These are phyloP conservation scores for Sander vitreus DNA, from an alignment of 2,113 vertebrate genomes.

Conservation along the genomic window DNA sequence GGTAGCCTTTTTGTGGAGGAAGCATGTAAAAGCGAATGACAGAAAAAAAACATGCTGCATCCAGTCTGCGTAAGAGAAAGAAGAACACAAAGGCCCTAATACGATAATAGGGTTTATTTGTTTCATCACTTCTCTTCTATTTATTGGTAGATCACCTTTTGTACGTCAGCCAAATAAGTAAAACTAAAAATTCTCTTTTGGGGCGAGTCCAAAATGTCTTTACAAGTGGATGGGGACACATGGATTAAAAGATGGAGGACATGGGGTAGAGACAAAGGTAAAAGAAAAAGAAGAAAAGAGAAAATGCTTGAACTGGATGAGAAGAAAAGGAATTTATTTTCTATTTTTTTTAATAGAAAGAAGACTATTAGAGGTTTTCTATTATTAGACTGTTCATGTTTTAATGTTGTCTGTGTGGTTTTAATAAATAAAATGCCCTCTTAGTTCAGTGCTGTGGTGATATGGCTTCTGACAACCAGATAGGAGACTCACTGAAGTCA, in stretches of 20 bases:
- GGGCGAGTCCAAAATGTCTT: background rate
- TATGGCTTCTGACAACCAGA: slow-evolving; percentile 10
- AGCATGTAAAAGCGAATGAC: background rate
- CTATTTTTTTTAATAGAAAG: background rate
- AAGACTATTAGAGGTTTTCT: no score
- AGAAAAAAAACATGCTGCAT: background rate
- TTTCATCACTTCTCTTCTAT: no score
- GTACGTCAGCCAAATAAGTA: background rate
- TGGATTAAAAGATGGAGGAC: background rate
- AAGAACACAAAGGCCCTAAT: no score
- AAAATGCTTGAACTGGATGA: background rate
- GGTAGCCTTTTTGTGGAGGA: background rate
- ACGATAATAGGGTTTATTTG: no score
- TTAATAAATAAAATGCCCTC: slow-evolving; percentile 26
- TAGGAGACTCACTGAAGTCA: background rate
- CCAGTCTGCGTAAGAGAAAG: background rate
- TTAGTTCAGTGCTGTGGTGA: background rate
- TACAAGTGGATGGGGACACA: background rate
- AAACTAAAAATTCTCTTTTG: background rate
- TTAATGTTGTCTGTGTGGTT: slow-evolving; percentile 18
- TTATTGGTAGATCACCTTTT: background rate
- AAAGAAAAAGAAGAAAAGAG: background rate
- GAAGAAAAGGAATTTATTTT: background rate
- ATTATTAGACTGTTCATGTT: background rate
- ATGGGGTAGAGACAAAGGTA: no score